Conservation (phyloP, 2,797 vertebrate genomes). For the Enteromius trimaculatus region DNA sequence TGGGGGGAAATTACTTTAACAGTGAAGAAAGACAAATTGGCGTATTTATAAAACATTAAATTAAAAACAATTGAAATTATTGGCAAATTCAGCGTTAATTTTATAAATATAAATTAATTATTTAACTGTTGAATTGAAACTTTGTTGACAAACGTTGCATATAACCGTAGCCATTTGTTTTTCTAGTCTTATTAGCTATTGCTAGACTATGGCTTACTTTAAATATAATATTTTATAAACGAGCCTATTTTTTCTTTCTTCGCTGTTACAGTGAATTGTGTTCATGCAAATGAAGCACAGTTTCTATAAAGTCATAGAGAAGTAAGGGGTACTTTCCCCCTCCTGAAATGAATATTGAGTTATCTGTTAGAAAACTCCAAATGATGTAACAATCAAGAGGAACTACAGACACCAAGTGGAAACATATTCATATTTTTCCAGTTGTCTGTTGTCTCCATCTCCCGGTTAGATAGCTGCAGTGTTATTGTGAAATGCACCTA, state of each 20-base stretch:
- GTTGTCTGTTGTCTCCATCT: conserved; percentile 1
- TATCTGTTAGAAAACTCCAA: background rate
- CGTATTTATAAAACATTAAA: background rate
- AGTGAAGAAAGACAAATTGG: background rate
- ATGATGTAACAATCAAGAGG: no score
- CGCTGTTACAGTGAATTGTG: no score
- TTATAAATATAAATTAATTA: background rate
- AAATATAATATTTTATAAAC: no score
- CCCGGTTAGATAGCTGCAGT: background rate
- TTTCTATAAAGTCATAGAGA: background rate
- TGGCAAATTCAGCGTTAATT: background rate
- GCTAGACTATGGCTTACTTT: background rate
- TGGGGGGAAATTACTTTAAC: no score
- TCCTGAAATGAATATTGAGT: background rate
- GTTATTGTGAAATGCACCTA: background rate
- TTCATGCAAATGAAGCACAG: background rate
- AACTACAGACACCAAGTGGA: background rate
- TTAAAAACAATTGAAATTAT: background rate
- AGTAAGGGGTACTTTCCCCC: background rate
- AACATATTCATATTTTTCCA: background rate
- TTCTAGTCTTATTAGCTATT: background rate
- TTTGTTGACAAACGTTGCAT: background rate
- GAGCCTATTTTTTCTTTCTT: no score
- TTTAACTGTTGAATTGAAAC: background rate
- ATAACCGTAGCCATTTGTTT: background rate